Evolutionary conservation across 1,140 invertebrate genomes (phyloP).

Genomic region (Drosophila pandora): DNA sequence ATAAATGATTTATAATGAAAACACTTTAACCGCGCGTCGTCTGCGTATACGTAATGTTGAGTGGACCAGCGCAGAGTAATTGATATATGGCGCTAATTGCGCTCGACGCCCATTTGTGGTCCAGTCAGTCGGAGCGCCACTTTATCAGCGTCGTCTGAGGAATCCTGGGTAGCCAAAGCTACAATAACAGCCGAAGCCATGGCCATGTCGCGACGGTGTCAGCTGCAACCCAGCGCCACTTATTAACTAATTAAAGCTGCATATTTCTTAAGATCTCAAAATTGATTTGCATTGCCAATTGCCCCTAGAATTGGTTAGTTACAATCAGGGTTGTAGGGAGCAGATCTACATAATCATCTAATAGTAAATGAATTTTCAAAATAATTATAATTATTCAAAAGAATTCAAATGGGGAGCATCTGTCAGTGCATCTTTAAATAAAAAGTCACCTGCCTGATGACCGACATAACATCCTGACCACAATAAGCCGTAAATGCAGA

Average conservation of each 20-base stretch:
- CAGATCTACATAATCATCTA: neutral
- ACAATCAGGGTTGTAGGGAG: neutral
- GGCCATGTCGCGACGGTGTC: constrained; percentile 54
- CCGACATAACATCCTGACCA: constrained; percentile 16
- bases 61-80: constrained; percentile 62
- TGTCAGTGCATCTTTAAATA: neutral
- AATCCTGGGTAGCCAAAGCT: constrained; percentile 57
- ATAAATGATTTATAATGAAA: constrained; percentile 82
- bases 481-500: constrained; percentile 7
- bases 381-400: no score
- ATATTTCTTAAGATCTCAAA: constrained; percentile 70
- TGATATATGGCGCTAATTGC: constrained; percentile 81
- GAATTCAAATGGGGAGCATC: no score
- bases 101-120: constrained; percentile 68
- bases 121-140: constrained; percentile 40
- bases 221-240: constrained; percentile 58
- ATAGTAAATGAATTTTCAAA: no score
- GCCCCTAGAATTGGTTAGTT: constrained; percentile 27
- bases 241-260: constrained; percentile 81
- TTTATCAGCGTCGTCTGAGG: constrained; percentile 68
- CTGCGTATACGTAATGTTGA: constrained; percentile 65
- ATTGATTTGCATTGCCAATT: constrained; percentile 63
- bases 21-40: constrained; percentile 65
- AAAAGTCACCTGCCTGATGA: constrained; percentile 14
- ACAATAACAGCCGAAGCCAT: constrained; percentile 36